These are phyloP conservation scores for Daphoenositta chrysoptera DNA, from an alignment of 2,113 vertebrate genomes.

Conservation along the genomic window DNA sequence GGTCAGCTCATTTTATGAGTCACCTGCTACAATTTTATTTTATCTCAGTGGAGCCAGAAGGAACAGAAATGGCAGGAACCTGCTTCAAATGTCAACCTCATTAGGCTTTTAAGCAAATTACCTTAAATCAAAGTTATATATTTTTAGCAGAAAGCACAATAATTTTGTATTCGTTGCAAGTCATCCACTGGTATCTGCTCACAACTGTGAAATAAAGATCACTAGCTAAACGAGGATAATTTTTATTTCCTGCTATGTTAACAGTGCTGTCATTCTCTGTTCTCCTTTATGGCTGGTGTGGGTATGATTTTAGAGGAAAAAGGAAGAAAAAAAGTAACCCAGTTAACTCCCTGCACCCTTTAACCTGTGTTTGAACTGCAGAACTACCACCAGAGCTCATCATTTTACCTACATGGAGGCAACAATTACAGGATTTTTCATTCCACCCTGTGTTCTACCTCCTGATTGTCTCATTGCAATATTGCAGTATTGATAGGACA, in stretches of 20 bases:
- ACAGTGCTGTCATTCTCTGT: neutral
- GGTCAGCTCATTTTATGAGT: conserved; percentile 17
- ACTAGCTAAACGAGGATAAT: neutral
- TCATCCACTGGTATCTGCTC: neutral
- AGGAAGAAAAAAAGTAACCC: neutral
- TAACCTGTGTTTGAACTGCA: neutral
- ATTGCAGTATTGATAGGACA: neutral
- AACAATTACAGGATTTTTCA: neutral
- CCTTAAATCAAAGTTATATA: conserved; percentile 36
- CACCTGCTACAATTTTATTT: conserved; percentile 35
- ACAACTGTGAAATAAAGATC: conserved; percentile 30
- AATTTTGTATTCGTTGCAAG: conserved; percentile 26
- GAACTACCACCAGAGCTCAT: neutral
- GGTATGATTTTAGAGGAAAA: neutral
- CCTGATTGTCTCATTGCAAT: neutral
- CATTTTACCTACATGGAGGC: neutral
- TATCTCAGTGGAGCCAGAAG: neutral
- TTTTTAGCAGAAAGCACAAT: conserved; percentile 47
- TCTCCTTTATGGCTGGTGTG: neutral
- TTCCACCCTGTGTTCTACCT: neutral
- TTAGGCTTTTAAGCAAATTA: conserved; percentile 32
- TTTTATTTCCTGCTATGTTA: neutral
- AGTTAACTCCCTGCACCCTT: neutral
- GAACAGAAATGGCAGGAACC: conserved; percentile 5
- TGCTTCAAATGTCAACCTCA: conserved; percentile 48